Base-by-base conservation (phyloP, 2,888 invertebrate species). In the Anarsia innoxiella region DNA sequence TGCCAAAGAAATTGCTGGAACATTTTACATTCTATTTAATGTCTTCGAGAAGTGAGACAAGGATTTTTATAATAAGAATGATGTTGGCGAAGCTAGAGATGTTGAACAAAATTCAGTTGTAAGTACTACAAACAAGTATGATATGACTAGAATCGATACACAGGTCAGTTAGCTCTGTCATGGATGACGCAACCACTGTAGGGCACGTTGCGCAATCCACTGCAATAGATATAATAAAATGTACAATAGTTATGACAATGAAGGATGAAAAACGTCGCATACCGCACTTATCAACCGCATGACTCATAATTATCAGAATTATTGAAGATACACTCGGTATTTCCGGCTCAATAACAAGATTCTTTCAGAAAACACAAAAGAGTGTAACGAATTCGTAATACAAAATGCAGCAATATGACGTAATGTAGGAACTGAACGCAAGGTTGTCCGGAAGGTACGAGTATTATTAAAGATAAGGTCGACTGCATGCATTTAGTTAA, bases 351-450 rank as follows among this genome's bases (percentile, higher is more conserved):
- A 40, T n/a, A n/a, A n/a, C n/a, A 47, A 39, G 48, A 36, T 23
- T 32, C 26, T 30, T 19, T 19, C 6, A 39, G 39, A 45, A 19
- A 33, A 27, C 31, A 69, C 66, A 72, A 71, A 76, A 67, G 62
- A 59, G 59, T 63, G 53, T 11, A 64, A 65, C 54, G 54, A 51
- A 56, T 60, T 56, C 63, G 57, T 53, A 55, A 46, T 53, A 66
- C 59, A 57, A 65, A 67, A 60, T 70, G 73, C 73, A 74, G 60
- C 56, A 59, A 55, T 49, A 66, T 83, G 79, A 82, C 79, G 83
- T 82, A 83, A 83, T 80, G 57, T 60, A 71, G 77, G 83, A 83
- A 83, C 73, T 66, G 43, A 38, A 45, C 39, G 59, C 83, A 80
- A 84, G 83, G 83, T 66, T 70, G 57, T 51, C 70, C 82, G 80